These are phyloP conservation scores for Serrognathus titanus DNA, from an alignment of 2,888 invertebrate species.

Conservation along the genomic window DNA sequence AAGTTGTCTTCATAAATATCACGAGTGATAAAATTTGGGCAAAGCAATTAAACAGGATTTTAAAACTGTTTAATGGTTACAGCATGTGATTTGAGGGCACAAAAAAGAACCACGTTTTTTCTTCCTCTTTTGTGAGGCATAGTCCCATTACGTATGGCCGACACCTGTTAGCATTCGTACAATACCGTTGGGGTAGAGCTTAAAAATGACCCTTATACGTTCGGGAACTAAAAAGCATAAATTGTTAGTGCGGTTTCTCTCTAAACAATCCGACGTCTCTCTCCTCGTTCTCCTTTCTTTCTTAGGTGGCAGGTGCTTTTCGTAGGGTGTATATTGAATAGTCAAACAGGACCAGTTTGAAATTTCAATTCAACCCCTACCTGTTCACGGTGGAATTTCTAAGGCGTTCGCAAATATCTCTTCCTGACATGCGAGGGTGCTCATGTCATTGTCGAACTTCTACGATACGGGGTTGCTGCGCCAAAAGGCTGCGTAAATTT, in stretches of 20 bases:
- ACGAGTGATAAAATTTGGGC: too few relatives aligned
- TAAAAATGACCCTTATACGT: too few relatives aligned
- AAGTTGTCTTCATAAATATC: too few relatives aligned
- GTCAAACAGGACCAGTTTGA: background rate
- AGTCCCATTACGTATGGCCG: constrained; percentile 11
- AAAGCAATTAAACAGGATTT: background rate
- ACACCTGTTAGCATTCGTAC: constrained; percentile 13
- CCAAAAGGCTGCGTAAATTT: background rate
- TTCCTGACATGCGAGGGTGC: constrained; percentile 13
- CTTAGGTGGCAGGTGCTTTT: constrained; percentile 12
- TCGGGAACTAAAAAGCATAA: background rate
- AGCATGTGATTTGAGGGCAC: background rate
- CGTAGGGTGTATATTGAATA: constrained; percentile 7
- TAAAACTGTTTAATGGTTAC: background rate
- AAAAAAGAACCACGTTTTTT: background rate
- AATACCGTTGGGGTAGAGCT: background rate
- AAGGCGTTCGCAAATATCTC: constrained; percentile 10
- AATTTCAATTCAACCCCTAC: background rate
- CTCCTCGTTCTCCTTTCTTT: background rate
- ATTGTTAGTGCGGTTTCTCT: background rate
- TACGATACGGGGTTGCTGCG: background rate
- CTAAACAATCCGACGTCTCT: constrained; percentile 3
- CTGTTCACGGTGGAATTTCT: background rate
- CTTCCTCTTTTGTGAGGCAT: too few relatives aligned
- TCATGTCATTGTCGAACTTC: constrained; percentile 11